phyloP scores from a whole-genome alignment of 1,140 invertebrate species.

The Laodelphax striatellus region DNA sequence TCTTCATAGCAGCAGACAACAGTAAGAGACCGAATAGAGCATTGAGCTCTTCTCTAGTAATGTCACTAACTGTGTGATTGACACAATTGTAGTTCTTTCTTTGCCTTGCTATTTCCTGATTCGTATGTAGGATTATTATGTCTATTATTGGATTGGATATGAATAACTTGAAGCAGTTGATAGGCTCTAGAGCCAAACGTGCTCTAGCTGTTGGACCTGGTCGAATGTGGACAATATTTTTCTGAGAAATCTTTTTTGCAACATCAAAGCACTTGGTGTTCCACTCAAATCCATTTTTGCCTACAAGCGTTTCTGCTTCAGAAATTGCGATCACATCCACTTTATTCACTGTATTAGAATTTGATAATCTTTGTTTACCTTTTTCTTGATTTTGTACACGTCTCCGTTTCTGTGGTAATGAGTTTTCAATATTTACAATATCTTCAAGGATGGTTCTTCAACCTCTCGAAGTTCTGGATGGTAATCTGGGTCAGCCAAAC shows the following conservation, averaged over 20 bases:
- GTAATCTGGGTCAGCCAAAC: too few species aligned
- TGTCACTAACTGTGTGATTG: slow-evolving; percentile 6
- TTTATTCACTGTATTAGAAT: too few species aligned
- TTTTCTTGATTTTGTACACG: not conserved
- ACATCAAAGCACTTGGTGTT: not conserved
- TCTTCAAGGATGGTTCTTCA: too few species aligned
- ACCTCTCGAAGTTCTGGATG: too few species aligned
- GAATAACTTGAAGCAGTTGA: slow-evolving; percentile 14
- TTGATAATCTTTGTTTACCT: not conserved
- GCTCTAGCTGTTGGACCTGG: slow-evolving; percentile 10
- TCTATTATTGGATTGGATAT: slow-evolving; percentile 2
- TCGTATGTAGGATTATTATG: slow-evolving; percentile 10
- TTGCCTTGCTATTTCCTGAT: slow-evolving; percentile 5
- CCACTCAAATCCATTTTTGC: slow-evolving; percentile 6
- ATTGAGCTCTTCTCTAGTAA: slow-evolving; percentile 4
- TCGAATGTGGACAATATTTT: slow-evolving; percentile 6
- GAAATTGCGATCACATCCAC: too few species aligned
- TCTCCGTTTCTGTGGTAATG: not conserved
- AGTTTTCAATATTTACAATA: too few species aligned
- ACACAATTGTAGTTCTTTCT: not conserved
- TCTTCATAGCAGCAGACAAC: slow-evolving; percentile 7
- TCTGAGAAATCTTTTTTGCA: not conserved
- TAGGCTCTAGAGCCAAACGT: not conserved
- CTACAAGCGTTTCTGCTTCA: not conserved
- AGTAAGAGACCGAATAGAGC: slow-evolving; percentile 11